phyloP scores from a whole-genome alignment of 2,888 invertebrate genomes.

The Meta bourneti region DNA sequence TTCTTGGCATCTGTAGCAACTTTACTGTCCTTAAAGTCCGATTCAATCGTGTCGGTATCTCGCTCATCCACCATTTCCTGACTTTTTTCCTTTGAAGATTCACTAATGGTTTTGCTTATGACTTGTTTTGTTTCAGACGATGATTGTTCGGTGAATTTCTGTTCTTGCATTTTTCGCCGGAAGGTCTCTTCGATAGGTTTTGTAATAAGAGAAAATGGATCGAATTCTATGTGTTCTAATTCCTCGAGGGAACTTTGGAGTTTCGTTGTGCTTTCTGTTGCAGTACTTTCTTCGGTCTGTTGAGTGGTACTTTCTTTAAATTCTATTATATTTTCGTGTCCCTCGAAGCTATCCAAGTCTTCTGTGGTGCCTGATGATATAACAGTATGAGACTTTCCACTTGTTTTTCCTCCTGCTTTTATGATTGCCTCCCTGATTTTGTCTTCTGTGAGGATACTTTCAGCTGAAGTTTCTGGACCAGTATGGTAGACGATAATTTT shows the following conservation, averaged over 20 bases:
- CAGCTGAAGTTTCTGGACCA: slow-evolving; percentile 53
- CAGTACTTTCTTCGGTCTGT: neutral
- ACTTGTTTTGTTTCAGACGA: slow-evolving; percentile 26
- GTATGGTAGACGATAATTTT: slow-evolving; percentile 70
- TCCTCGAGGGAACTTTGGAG: slow-evolving; percentile 23
- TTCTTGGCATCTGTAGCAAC: slow-evolving; percentile 72
- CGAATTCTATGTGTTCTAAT: slow-evolving; percentile 51
- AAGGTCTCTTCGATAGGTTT: slow-evolving; percentile 71
- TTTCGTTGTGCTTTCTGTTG: slow-evolving; percentile 43
- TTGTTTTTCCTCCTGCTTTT: slow-evolving; percentile 54
- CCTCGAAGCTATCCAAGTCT: slow-evolving; percentile 60
- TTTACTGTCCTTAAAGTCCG: slow-evolving; percentile 46
- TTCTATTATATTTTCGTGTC: slow-evolving; percentile 56
- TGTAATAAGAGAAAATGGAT: slow-evolving; percentile 70
- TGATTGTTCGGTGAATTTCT: slow-evolving; percentile 6
- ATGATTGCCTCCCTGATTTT: slow-evolving; percentile 65
- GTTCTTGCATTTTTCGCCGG: slow-evolving; percentile 47
- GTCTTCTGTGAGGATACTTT: slow-evolving; percentile 66
- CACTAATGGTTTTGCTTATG: slow-evolving; percentile 6
- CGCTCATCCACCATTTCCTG: slow-evolving; percentile 20
- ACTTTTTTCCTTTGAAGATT: slow-evolving; percentile 40
- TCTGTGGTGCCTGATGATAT: slow-evolving; percentile 68
- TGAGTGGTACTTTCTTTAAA: slow-evolving; percentile 21
- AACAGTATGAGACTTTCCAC: slow-evolving; percentile 36
- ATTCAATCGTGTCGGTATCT: slow-evolving; percentile 32